Evolutionary conservation across 2,113 vertebrate genomes (phyloP), one percentile per base, ranked within the genome.

Genomic region (Ariopsis seemanni): DNA sequence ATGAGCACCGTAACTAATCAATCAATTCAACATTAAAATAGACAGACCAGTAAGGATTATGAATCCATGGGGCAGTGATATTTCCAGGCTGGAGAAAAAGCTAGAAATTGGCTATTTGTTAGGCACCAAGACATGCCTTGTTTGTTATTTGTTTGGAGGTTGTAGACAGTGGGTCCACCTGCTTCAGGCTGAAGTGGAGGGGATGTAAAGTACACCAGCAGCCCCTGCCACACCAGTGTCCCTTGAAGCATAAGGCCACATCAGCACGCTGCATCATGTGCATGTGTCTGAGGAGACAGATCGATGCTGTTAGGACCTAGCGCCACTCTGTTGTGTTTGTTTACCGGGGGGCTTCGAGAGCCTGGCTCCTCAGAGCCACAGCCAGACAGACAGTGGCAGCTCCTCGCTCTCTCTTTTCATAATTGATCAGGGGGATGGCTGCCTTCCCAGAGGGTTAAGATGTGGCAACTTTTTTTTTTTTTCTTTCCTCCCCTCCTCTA

Each of bases 361-460:
- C 94, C 96, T 97, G 96, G 95, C 95, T 99, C 95, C 96, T 96
- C 95, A 94, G 96, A 96, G 96, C 96, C 96, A 95, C 94, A 96
- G 95, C 94, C 95, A 97, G 96, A 96, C 97, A 97, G 97, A 97
- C 97, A 96, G 95, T 96, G 96, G 96, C 95, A 97, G 96, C 94
- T 95, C 95, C 95, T 71, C 88, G 62, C 83, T 88, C 88, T 89
- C 87, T 89, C 57, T 97, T 98, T 98, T 98, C 96, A 98, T 98
- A 97, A 99, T 99, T 99, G 98, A 99, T 99, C 97, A 97, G 97
- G 97, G 96, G 96, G 97, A 96, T 96, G 97, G 96, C 96, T 97
- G 95, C 93, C 93, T 96, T 97, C 97, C 97, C 97, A 91, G 94
- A 97, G 97, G 97, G 97, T 96, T 97, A 97, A 97, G 97, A 97